These are phyloP conservation scores for Ataeniobius toweri DNA, from an alignment of 2,797 vertebrate species.

Conservation along the genomic window DNA sequence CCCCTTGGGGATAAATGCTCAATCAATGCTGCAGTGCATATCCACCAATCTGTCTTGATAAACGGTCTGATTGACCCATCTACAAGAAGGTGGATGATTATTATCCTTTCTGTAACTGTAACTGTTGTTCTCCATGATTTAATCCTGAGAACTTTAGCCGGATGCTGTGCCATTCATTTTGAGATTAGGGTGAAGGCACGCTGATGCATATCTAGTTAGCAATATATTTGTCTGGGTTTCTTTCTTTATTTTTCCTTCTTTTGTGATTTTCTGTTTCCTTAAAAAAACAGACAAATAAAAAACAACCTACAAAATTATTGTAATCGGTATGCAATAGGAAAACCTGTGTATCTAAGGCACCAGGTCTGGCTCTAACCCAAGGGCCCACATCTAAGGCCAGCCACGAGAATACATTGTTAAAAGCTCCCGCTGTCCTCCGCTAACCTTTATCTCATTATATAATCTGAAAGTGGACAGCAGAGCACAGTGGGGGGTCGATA, in stretches of 20 bases:
- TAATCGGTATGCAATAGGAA: background rate
- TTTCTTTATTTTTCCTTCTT: too few relatives aligned
- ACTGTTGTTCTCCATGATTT: background rate
- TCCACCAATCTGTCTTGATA: slow-evolving; percentile 3
- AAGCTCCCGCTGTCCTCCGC: slow-evolving; percentile 6
- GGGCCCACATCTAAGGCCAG: background rate
- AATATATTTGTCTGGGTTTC: too few relatives aligned
- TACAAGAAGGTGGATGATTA: background rate
- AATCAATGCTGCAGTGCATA: background rate
- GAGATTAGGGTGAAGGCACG: background rate
- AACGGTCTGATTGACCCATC: background rate
- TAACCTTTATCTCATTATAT: slow-evolving; percentile 3
- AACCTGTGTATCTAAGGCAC: background rate
- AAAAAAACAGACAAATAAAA: too few relatives aligned
- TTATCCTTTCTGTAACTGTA: background rate
- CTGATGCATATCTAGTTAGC: too few relatives aligned
- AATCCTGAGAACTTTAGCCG: background rate
- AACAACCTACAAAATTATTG: background rate
- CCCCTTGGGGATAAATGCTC: background rate
- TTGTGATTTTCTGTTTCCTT: background rate
- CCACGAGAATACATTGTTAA: slow-evolving; percentile 3
- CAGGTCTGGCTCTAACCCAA: background rate
- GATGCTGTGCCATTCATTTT: background rate
- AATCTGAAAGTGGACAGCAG: slow-evolving; percentile 4
- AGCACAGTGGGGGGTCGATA: slow-evolving; percentile 25